phyloP scores from a whole-genome alignment of 2,797 vertebrate species.

The Knipowitschia caucasica region DNA sequence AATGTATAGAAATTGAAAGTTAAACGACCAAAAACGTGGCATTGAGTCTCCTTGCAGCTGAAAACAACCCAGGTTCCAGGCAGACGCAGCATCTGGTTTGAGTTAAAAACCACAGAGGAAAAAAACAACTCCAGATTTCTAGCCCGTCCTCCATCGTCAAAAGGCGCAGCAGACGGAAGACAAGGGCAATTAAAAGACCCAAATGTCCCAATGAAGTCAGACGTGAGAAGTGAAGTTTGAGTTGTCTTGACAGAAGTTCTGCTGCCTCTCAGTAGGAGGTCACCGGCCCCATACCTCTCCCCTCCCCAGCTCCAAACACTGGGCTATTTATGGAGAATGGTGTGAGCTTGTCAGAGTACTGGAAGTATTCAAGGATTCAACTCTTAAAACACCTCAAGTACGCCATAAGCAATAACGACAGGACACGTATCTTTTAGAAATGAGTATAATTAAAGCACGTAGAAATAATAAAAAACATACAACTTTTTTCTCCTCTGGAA shows the following conservation, averaged over 20 bases:
- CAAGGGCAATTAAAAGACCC: not conserved
- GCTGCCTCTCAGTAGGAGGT: constrained; percentile 30
- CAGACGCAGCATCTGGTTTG: constrained; percentile 63
- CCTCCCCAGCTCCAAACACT: constrained; percentile 10
- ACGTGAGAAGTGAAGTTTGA: not conserved
- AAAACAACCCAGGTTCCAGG: not conserved
- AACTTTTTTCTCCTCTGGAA: constrained; percentile 49
- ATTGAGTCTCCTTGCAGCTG: not conserved
- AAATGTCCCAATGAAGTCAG: not conserved
- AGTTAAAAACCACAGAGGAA: constrained; percentile 45
- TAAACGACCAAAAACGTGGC: not conserved
- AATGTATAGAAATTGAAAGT: not conserved
- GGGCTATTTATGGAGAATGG: constrained; percentile 39
- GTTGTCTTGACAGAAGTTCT: not conserved
- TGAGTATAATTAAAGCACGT: not conserved
- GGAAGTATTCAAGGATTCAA: not conserved
- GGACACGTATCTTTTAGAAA: not conserved
- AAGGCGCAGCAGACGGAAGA: not conserved
- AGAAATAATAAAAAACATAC: constrained; percentile 54
- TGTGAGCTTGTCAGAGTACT: constrained; percentile 1
- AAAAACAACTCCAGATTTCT: constrained; percentile 21
- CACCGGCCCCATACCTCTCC: constrained; percentile 20
- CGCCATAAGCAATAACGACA: not conserved
- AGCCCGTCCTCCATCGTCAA: constrained; percentile 30
- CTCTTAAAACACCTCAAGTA: not conserved